Conservation (phyloP, 2,797 vertebrate genomes). For the Sebastes nivosus region DNA sequence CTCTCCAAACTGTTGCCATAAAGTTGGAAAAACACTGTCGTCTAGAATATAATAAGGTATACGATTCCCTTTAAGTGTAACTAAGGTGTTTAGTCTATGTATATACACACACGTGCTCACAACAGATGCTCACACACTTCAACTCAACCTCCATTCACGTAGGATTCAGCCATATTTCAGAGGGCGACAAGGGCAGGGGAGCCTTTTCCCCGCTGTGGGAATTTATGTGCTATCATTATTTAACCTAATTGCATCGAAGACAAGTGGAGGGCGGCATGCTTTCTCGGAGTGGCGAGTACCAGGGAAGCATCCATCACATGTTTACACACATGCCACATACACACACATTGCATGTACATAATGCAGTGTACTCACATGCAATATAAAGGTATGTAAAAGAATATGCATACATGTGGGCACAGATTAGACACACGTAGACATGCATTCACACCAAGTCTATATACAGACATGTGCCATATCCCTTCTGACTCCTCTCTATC, state of each 20-base stretch:
- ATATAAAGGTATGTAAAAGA: slow-evolving; percentile 2
- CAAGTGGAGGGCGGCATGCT: slow-evolving; percentile 68
- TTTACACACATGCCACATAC: slow-evolving; percentile 22
- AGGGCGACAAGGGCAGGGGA: slow-evolving; percentile 69
- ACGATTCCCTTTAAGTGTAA: no score
- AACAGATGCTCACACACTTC: slow-evolving; percentile 5
- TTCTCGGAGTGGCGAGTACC: slow-evolving; percentile 50
- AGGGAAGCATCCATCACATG: slow-evolving; percentile 60
- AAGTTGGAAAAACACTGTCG: neutral
- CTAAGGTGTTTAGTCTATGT: neutral
- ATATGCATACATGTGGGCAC: neutral
- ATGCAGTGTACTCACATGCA: neutral
- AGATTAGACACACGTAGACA: slow-evolving; percentile 3
- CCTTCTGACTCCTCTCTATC: slow-evolving; percentile 26
- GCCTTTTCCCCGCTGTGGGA: slow-evolving; percentile 58
- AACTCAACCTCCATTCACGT: slow-evolving; percentile 46
- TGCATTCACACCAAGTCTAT: neutral
- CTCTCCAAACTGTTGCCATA: neutral
- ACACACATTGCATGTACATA: slow-evolving; percentile 13
- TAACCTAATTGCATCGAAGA: slow-evolving; percentile 77
- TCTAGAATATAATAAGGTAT: neutral
- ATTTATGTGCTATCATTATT: slow-evolving; percentile 78
- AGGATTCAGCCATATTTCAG: slow-evolving; percentile 66
- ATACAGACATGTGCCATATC: slow-evolving; percentile 37
- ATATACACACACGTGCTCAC: neutral